Evolutionary conservation across 2,113 vertebrate species (phyloP).

Genomic region (Acanthisitta chloris): DNA sequence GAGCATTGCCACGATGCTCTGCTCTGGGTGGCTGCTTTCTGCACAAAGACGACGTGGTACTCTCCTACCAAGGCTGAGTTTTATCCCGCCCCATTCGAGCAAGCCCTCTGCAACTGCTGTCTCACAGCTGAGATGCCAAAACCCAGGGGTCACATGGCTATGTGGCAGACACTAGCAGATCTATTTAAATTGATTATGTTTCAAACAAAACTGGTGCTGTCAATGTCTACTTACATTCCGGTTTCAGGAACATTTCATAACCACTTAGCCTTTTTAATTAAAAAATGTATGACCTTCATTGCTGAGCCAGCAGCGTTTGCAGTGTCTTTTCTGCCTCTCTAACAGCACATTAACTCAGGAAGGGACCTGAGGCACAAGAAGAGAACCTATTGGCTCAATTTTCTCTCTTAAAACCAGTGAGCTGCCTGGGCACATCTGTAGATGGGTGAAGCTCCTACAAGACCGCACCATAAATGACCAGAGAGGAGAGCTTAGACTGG

Average conservation of each 20-base stretch:
- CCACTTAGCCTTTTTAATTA: not conserved
- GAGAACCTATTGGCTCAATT: accelerated
- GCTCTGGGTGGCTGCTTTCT: not conserved
- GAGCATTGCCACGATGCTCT: not conserved
- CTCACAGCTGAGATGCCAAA: accelerated
- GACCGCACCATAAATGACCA: not conserved
- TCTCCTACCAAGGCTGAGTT: not conserved
- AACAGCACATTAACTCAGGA: not conserved
- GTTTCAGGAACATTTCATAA: not conserved
- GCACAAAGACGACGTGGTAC: not conserved
- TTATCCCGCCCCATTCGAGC: not conserved
- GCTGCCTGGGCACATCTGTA: not conserved
- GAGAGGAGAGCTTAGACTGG: not conserved
- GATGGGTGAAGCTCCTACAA: not conserved
- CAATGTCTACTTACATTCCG: not conserved
- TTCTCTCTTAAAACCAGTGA: not conserved
- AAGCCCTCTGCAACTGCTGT: not conserved
- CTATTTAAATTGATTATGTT: slow-evolving; percentile 5
- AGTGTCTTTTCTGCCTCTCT: not conserved
- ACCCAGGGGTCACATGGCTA: not conserved
- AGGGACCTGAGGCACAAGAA: not conserved
- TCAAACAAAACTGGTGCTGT: not conserved
- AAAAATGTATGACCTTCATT: not conserved
- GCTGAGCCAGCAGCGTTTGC: not conserved
- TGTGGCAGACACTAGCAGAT: not conserved